Base-by-base conservation (phyloP, 2,888 invertebrate genomes). In the Villa cingulata region DNA sequence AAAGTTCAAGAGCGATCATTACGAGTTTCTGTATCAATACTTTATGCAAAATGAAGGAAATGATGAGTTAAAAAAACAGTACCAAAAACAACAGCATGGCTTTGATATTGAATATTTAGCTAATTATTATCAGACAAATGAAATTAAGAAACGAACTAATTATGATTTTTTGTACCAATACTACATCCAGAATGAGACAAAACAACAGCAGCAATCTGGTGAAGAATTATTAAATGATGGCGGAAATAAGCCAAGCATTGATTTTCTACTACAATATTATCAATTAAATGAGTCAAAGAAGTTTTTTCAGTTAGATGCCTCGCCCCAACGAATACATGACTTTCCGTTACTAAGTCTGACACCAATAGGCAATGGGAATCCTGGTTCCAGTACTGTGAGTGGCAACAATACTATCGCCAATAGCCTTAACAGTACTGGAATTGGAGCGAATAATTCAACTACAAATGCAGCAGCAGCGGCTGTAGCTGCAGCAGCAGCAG, bases 261-360 rank as follows among this genome's bases (percentile, higher is more conserved):
- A 69, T 43, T 66, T 63, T 50, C 54, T 69, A 14, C 51, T 66
- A 23, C 69, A 69, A 56, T 69, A 66, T 49, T 69, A 69, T 51
- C 68, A 69, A 58, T 57, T 68, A 16, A 65, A 62, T 48, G 68
- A 69, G 57, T 68, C 68, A 34, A 68, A 68, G 56, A 67, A 67
- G 64, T 68, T 68, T 66, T 67, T 68, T 66, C 68, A 68, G 61
- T 64, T 67, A 65, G 63, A 65, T 59, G 67, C 66, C 66, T 65
- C 66, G 62, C 64, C 66, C 60, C 61, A 62, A 60, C 55, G 50
- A 60, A 59, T 57, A 58, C 59, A 59, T 65, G 64, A 67, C 61
- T 59, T 59, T 52, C 56, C 57, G 53, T 57, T 57, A 51, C 54
- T 54, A 38, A 54, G 54, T 50, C 46, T 56, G 43, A 51, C 62